Evolutionary conservation across 2,113 vertebrate genomes (phyloP), one percentile per base, ranked within the genome.

Genomic region (Tachysurus vachellii): DNA sequence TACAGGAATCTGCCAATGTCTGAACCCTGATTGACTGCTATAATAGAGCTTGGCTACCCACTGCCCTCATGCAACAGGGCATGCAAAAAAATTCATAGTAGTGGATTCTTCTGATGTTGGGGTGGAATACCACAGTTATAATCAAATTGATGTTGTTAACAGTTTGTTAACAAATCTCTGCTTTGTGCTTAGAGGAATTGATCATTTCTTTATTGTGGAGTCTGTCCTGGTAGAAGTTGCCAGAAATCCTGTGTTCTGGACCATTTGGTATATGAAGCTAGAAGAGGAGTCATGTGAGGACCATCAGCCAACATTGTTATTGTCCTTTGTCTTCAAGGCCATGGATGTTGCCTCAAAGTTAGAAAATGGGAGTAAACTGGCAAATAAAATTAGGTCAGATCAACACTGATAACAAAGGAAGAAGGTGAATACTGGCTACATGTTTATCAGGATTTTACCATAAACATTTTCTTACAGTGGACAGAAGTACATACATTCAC

Each of bases 361-460:
- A 73, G 8, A 73, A 71, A 71, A 71, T 21, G 31, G 28, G 23
- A 53, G 0, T 6, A 31, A 54, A 54, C 0, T 23, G 2, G 28
- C n/a, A 56, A 79, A 56, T 7, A n/a, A 2, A 75, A 75, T 8
- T 17, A 36, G 68, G 11, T 50, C 47, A 36, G 68, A 2, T 50
- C 47, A 66, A 71, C 68, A 71, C 73, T 71, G 56, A 28, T 47
- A 42, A 57, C 10, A 23, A 56, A 71, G 54, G 59, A 61, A 83
- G 83, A 23, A 70, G 86, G 84, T 79, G 80, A 80, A 79, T 68
- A 88, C 84, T 80, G 84, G 83, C 89, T 88, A 88, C 71, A 75
- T 89, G 82, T 57, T 81, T 87, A 50, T 53, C 44, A 73, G 50
- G 50, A 81, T 81, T 75, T 86, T 89, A 82, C 86, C 66, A 85